Base-by-base conservation (phyloP, 2,113 vertebrate genomes). In the Notothenia coriiceps region DNA sequence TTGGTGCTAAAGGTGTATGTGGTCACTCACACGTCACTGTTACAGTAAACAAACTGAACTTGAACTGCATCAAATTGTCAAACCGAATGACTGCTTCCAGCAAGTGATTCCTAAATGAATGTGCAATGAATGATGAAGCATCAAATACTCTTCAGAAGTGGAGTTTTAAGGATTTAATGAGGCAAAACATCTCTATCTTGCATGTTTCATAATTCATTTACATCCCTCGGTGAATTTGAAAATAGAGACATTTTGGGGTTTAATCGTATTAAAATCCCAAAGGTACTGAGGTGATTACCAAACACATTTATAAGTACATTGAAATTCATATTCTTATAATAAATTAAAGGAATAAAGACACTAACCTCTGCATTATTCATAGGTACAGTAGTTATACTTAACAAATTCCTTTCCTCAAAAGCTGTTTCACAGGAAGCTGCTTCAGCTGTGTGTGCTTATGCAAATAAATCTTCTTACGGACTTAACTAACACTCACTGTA, bases 391-490 rank as follows among this genome's bases (percentile, higher is more conserved):
- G 18, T 73, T 61, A 57, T 49, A 69, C 25, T 44, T 67, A 55
- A 65, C 46, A 68, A 68, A 54, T 15, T 74, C 44, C 77, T 81
- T 79, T 81, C 49, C 35, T 85, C 71, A 66, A 60, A 80, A 83
- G 68, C 77, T 79, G 56, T 49, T 85, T 85, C 83, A 80, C 73
- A 74, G 73, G 66, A 77, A 83, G 67, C 68, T 65, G 52, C 80
- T 67, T 50, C 1, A 14, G 49, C 78, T 66, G 55, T 57, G 61
- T 74, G 79, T 65, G 76, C 87, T 89, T 88, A 89, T 90, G 87
- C 77, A 89, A 92, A 90, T 91, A 74, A 89, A 89, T 90, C 79
- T 92, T 84, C 89, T 91, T 82, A 92, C 17, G 18, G 79, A 90
- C 75, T 92, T 88, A 87, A 85, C 82, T 74, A n/a, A 87, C 70